Evolutionary conservation across 2,888 invertebrate species (phyloP), one percentile per base, ranked within the genome.

Genomic region (Chymomyza fuscimana): DNA sequence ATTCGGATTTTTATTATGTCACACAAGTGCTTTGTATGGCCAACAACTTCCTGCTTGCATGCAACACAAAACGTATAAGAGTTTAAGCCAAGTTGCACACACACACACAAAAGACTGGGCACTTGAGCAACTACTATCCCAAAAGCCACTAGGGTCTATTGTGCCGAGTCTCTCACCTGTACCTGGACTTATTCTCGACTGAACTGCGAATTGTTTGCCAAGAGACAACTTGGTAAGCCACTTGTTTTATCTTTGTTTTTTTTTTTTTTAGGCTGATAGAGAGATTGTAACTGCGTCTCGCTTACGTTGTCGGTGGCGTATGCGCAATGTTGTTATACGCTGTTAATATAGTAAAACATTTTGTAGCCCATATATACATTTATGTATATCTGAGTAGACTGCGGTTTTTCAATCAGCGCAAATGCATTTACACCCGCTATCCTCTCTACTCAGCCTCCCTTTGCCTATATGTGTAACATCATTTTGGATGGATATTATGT

Each of bases 1-100:
- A 9, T 5, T 1, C 19, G n/a, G 52, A 64, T 80, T 82, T 86
- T 82, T 86, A 86, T 84, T 84, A 86, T 84, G 85, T 86, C 79
- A 81, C 79, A 86, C 85, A 84, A 84, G 84, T 86, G 85, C 87
- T 86, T 84, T 82, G 86, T 86, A 80, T 79, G 80, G 79, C 82
- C 82, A 81, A 79, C 75, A 84, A 84, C 86, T 84, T 86, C 80
- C 78, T 65, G 71, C 74, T 70, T 74, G 29, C 50, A 54, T 10
- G 29, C 50, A 51, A 63, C 61, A n/a, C 46, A 10, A 36, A 36
- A 12, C 19, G 58, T 25, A 6, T 25, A 50, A 54, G 51, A 62
- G 65, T 51, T 51, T 5, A 51, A 69, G 29, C 58, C 65, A 65
- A 64, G 56, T 69, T 68, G 64, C 52, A 58, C 32, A 51, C 58